Evolutionary conservation across 2,888 invertebrate species (phyloP).

Genomic region (Anthrax anthrax): DNA sequence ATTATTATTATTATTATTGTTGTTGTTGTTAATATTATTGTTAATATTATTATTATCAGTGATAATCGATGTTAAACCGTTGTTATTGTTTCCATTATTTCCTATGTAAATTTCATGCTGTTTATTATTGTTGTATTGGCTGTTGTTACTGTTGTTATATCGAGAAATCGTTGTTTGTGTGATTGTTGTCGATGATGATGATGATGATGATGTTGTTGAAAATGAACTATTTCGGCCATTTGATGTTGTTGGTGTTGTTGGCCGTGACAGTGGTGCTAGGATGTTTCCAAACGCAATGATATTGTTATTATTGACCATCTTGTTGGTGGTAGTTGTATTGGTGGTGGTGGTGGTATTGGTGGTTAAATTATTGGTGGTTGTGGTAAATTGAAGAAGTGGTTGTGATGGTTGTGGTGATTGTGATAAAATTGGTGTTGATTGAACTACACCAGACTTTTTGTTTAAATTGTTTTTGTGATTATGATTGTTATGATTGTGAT

Average conservation of each 20-base stretch:
- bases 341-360: constrained; percentile 14
- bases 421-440: constrained; percentile 4
- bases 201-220: not conserved
- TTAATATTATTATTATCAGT: not conserved
- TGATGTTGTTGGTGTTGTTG: constrained; percentile 8
- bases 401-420: constrained; percentile 2
- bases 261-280: constrained; percentile 8
- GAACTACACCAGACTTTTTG: not conserved
- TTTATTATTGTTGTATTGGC: no score
- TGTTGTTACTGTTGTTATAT: no score
- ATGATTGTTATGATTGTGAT: not conserved
- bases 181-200: not conserved
- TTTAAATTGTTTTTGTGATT: not conserved
- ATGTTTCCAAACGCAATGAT: constrained; percentile 10
- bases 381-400: constrained; percentile 3
- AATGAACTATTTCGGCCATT: not conserved
- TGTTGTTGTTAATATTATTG: constrained; percentile 3
- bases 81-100: not conserved
- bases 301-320: constrained; percentile 19
- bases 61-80: constrained; percentile 2
- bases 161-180: constrained; percentile 1
- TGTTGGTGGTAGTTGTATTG: constrained; percentile 17
- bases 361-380: constrained; percentile 11
- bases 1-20: constrained; percentile 14
- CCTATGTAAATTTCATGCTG: not conserved